A percentile compares a stretch with the other conserved stretches of the same genome.
phyloP scores from a whole-genome alignment of 2,797 vertebrate species.

The Carduelis carduelis region DNA sequence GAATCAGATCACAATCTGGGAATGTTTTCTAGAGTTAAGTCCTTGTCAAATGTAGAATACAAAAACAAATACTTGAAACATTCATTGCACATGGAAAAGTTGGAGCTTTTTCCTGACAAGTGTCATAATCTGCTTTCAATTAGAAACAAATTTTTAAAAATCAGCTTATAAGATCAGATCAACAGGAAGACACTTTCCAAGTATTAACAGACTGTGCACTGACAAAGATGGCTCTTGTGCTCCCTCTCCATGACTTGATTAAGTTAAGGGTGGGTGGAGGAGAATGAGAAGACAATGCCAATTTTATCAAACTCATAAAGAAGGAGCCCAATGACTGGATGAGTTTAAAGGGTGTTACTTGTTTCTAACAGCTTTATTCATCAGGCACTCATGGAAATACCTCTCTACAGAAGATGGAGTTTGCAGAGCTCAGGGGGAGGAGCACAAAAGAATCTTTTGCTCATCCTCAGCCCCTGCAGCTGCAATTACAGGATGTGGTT shows the following conservation, averaged over 20 bases:
- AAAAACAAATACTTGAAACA: constrained; percentile 4
- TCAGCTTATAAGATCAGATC: neutral
- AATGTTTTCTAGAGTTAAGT: neutral
- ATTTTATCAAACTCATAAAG: neutral
- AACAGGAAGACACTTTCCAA: neutral
- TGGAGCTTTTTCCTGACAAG: neutral
- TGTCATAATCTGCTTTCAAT: neutral
- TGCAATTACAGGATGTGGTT: neutral
- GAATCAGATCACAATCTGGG: neutral
- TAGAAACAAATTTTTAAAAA: neutral
- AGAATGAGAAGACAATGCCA: neutral
- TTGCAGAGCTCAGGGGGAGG: neutral
- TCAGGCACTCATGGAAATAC: neutral
- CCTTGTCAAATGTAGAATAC: neutral
- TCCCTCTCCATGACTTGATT: neutral
- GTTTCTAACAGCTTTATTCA: neutral
- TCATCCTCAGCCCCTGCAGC: neutral
- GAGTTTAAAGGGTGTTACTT: neutral
- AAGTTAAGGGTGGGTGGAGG: neutral
- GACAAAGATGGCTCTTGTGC: neutral
- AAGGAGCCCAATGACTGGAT: neutral
- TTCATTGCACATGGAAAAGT: neutral
- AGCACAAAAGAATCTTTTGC: neutral
- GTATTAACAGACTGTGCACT: neutral
- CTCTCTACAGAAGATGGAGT: neutral